Percentiles rank a stretch among this genome's conserved stretches.
phyloP scores from a whole-genome alignment of 2,888 invertebrate species.

The Xestia ashworthii region DNA sequence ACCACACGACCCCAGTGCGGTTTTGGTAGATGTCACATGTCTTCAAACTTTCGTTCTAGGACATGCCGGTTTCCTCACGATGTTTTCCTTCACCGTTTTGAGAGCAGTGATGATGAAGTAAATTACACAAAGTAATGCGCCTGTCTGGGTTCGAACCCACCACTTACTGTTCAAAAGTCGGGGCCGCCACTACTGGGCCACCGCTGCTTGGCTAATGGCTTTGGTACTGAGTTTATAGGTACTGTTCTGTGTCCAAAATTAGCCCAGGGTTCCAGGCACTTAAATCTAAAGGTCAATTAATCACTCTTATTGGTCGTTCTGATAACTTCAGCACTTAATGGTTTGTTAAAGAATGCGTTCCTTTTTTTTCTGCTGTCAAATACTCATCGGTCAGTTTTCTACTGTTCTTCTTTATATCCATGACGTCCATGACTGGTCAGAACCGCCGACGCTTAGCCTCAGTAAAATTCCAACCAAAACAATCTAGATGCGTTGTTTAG shows the following conservation, averaged over 20 bases:
- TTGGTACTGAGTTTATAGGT: not conserved
- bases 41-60: too few species aligned
- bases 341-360: not conserved
- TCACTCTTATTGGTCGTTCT: not conserved
- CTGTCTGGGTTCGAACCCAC: too few species aligned
- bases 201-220: too few species aligned
- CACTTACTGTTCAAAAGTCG: too few species aligned
- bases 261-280: not conserved
- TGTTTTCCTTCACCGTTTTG: too few species aligned
- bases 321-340: not conserved
- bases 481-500: conserved; percentile 59
- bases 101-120: too few species aligned
- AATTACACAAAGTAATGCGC: too few species aligned
- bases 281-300: conserved; percentile 19
- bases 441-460: conserved; percentile 7
- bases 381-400: not conserved
- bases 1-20: too few species aligned
- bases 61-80: too few species aligned
- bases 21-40: too few species aligned
- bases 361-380: conserved; percentile 1
- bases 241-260: not conserved
- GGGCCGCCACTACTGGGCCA: too few species aligned
- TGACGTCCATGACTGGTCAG: not conserved
- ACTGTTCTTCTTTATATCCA: not conserved
- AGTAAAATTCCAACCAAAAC: conserved; percentile 51